phyloP scores from a whole-genome alignment of 2,888 invertebrate genomes.

The Limenitis camilla region DNA sequence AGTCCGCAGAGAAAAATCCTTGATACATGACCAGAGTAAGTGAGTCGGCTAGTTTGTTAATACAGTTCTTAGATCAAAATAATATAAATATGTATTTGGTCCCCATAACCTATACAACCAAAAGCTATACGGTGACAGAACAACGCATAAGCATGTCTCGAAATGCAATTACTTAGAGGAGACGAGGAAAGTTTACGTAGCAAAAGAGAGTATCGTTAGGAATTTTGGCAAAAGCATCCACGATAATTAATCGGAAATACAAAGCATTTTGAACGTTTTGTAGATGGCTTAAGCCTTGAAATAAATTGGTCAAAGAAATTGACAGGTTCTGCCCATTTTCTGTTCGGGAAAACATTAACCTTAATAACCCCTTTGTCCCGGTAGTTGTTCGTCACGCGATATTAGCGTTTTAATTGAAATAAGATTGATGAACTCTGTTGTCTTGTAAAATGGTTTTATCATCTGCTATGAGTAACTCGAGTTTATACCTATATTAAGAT shows the following conservation, averaged over 20 bases:
- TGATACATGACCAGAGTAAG: too few relatives aligned
- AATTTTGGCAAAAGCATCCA: conserved; percentile 10
- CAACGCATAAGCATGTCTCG: not conserved
- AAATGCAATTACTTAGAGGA: conserved; percentile 12
- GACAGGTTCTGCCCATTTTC: conserved; percentile 37
- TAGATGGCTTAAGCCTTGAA: not conserved
- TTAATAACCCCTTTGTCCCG: conserved; percentile 28
- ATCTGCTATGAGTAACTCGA: too few relatives aligned
- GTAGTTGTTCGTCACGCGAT: conserved; percentile 28
- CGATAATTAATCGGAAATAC: conserved; percentile 9
- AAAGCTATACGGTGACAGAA: not conserved
- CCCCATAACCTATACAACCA: too few relatives aligned
- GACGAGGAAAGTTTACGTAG: conserved; percentile 15
- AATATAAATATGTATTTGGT: too few relatives aligned
- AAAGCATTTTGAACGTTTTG: conserved; percentile 4
- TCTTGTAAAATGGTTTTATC: conserved; percentile 1
- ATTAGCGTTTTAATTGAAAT: conserved; percentile 33
- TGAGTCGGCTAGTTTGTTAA: too few relatives aligned
- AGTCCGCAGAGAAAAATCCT: too few relatives aligned
- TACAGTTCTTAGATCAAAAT: too few relatives aligned
- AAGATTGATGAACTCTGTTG: conserved; percentile 30
- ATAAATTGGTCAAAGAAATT: conserved; percentile 25
- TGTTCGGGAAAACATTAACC: conserved; percentile 36
- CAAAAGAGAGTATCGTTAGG: conserved; percentile 8
- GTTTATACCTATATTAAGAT: too few relatives aligned